Base-by-base conservation (phyloP, 1,140 invertebrate species). In the Ctenoplectra terminalis region DNA sequence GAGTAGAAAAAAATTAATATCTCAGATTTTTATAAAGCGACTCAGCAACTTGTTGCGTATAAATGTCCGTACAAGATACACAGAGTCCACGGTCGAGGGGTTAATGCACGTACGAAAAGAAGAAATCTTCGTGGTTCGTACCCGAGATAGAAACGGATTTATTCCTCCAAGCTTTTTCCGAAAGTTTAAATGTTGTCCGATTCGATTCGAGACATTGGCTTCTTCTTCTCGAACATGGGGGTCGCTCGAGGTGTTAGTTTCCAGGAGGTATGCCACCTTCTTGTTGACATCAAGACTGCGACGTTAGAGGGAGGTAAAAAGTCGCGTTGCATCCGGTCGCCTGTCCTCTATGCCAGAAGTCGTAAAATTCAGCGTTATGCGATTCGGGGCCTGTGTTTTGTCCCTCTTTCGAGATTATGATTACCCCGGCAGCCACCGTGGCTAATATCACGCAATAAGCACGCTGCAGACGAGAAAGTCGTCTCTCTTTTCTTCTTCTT, bases 381-480 rank as follows among this genome's bases (percentile, higher is more conserved):
- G 88, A 88, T 91, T 91, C 82, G 89, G 89, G 86, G 63, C 78
- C 89, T 87, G 78, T 90, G 90, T 92, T 92, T 92, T 91, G 91
- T 91, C 87, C 88, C 71, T 81, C 79, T 89, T 86, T 84, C 84
- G 81, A 90, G 87, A 91, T 90, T 91, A 91, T 90, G 89, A 93
- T 93, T 92, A 89, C 89, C 89, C 84, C 81, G 76, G 82, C 85
- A 82, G 81, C 86, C 85, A 89, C 90, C 90, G 90, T 91, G 89
- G 91, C 90, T 91, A 93, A 92, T 93, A 90, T 90, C 92, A 90
- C 79, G 90, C 90, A 92, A 92, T 91, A 88, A 92, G 79, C 87
- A 77, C 74, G 70, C 84, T 52, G 81, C 61, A 48, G 60, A 67
- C 80, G 64, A 88, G 78, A 84, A 69, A 86, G 66, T 50, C 23